Conservation (phyloP, 1,140 invertebrate genomes). For the Neuroterus valhalla region DNA sequence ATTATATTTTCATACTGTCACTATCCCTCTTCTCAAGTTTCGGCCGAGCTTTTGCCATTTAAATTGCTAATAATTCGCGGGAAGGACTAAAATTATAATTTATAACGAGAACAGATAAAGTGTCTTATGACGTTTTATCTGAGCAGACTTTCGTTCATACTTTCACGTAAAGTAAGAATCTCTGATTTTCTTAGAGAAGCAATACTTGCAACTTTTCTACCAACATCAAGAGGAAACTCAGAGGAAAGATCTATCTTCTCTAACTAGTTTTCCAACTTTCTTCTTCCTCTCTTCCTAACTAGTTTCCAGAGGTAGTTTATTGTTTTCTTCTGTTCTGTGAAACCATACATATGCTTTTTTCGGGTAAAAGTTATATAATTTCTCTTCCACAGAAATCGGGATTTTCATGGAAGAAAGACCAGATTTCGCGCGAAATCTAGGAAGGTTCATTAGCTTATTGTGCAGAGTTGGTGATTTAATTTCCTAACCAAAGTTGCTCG, state of each 20-base stretch:
- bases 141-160: background rate
- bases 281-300: background rate
- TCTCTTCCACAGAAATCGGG: background rate
- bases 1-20: background rate
- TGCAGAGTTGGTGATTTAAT: no score
- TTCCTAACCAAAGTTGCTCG: no score
- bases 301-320: background rate
- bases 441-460: no score
- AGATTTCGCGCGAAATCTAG: no score
- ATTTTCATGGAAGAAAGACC: no score
- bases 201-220: background rate
- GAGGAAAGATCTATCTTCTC: background rate
- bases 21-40: background rate
- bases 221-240: conserved; percentile 14
- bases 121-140: background rate
- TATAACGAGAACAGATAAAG: background rate
- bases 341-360: background rate
- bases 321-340: background rate
- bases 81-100: background rate
- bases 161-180: background rate
- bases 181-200: background rate
- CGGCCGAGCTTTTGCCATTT: background rate
- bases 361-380: background rate
- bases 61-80: background rate
- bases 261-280: background rate